These are phyloP conservation scores for Perdita meconis DNA, from an alignment of 2,888 invertebrate species.

Conservation along the genomic window DNA sequence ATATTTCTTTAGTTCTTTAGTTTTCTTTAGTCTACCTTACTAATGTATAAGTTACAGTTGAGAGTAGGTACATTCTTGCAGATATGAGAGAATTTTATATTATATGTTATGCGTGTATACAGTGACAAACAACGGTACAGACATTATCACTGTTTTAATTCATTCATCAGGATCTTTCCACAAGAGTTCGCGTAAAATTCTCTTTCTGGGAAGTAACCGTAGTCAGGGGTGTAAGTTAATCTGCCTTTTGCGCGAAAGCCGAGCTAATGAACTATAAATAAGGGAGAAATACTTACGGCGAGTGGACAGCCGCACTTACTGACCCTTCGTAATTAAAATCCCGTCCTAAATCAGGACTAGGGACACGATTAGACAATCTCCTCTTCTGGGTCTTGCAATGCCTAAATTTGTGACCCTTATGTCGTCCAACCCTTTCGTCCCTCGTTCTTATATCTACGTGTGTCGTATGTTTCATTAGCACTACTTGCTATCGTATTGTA, in stretches of 20 bases:
- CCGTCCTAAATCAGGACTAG: slow-evolving; percentile 81
- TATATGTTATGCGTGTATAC: no score
- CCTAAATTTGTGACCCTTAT: slow-evolving; percentile 70
- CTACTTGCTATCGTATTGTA: not conserved
- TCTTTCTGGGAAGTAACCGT: slow-evolving; percentile 35
- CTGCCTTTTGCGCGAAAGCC: slow-evolving; percentile 71
- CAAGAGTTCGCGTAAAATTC: not conserved
- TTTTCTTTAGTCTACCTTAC: no score
- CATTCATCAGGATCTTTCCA: slow-evolving; percentile 11
- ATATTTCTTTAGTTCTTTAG: not conserved
- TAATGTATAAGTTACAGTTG: no score
- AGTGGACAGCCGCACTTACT: slow-evolving; percentile 75
- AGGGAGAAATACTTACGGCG: slow-evolving; percentile 73
- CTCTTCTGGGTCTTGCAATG: slow-evolving; percentile 63
- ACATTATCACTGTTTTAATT: not conserved
- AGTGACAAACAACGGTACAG: not conserved
- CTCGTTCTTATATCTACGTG: slow-evolving; percentile 49
- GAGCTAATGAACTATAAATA: slow-evolving; percentile 80
- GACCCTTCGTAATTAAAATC: slow-evolving; percentile 82
- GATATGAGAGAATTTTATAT: no score
- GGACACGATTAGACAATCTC: slow-evolving; percentile 76
- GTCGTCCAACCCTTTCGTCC: slow-evolving; percentile 42
- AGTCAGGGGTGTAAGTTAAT: slow-evolving; percentile 70
- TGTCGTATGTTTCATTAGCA: slow-evolving; percentile 22
- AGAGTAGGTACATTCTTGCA: no score